Percentiles rank a stretch among this genome's conserved stretches.
Conservation (phyloP, 2,888 invertebrate genomes). For the Iphiclides podalirius region DNA sequence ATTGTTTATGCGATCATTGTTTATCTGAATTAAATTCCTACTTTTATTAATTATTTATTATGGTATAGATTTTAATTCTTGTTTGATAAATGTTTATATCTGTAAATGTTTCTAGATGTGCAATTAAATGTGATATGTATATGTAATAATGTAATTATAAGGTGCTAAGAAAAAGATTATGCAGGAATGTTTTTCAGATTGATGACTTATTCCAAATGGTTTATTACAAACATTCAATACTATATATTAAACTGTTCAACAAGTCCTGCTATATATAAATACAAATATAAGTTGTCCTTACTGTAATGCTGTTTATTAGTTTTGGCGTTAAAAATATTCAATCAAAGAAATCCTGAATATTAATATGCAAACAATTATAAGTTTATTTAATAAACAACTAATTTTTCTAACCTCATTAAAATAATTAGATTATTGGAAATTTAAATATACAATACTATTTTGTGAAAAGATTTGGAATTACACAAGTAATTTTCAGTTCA, state of each 20-base stretch:
- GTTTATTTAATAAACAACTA: neutral
- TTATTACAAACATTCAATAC: slow-evolving; percentile 24
- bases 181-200: slow-evolving; percentile 44
- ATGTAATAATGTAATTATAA: slow-evolving; percentile 58
- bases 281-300: too few relatives aligned
- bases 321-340: too few relatives aligned
- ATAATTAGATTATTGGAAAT: neutral
- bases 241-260: slow-evolving; percentile 42
- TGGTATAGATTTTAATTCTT: slow-evolving; percentile 18
- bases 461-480: neutral
- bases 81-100: slow-evolving; percentile 23
- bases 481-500: neutral
- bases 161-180: slow-evolving; percentile 68
- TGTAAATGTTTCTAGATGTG: slow-evolving; percentile 61
- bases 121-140: slow-evolving; percentile 74
- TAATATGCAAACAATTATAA: neutral
- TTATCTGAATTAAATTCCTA: slow-evolving; percentile 34
- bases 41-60: slow-evolving; percentile 28
- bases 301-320: too few relatives aligned
- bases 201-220: slow-evolving; percentile 28
- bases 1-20: slow-evolving; percentile 44
- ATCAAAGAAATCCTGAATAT: too few relatives aligned
- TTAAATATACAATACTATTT: neutral
- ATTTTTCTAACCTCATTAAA: neutral
- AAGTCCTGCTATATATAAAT: slow-evolving; percentile 70